A percentile compares a stretch with the other conserved stretches of the same genome.
Conservation (phyloP, 2,888 invertebrate genomes). For the Zaprionus bogoriensis region DNA sequence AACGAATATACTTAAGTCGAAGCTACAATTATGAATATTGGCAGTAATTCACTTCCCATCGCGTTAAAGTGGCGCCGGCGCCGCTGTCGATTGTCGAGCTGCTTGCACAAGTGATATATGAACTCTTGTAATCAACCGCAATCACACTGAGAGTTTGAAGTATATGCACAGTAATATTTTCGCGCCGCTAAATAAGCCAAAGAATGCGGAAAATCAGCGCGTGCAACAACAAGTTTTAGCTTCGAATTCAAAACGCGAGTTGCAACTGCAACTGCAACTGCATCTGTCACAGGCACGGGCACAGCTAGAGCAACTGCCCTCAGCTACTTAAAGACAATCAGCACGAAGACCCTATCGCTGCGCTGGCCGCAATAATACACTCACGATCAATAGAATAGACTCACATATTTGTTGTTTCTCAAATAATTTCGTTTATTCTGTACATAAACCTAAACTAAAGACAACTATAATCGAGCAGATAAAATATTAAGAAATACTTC, state of each 20-base stretch:
- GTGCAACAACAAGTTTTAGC: conserved; percentile 50
- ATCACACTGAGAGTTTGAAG: conserved; percentile 45
- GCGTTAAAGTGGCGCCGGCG: conserved; percentile 46
- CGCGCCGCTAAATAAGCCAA: conserved; percentile 77
- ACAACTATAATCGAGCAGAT: too few species aligned
- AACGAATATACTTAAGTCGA: too few species aligned
- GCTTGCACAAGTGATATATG: conserved; percentile 37
- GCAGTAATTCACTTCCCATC: not conserved
- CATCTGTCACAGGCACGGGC: not conserved
- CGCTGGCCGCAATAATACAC: conserved; percentile 46
- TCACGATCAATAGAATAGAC: too few species aligned
- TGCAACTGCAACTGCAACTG: conserved; percentile 37
- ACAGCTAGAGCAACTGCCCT: conserved; percentile 56
- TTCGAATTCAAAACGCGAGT: conserved; percentile 35
- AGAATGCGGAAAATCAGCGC: conserved; percentile 79
- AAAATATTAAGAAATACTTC: too few species aligned
- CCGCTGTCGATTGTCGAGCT: conserved; percentile 46
- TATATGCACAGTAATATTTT: conserved; percentile 42
- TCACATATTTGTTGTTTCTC: too few species aligned
- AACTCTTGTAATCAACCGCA: conserved; percentile 63
- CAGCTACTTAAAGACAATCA: conserved; percentile 78
- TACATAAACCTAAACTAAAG: too few species aligned
- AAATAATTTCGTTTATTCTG: too few species aligned
- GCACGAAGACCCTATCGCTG: conserved; percentile 52
- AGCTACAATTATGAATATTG: too few species aligned